Evolutionary conservation across 1,140 invertebrate species (phyloP), one percentile per base, ranked within the genome.

Genomic region (Bombus terrestris): DNA sequence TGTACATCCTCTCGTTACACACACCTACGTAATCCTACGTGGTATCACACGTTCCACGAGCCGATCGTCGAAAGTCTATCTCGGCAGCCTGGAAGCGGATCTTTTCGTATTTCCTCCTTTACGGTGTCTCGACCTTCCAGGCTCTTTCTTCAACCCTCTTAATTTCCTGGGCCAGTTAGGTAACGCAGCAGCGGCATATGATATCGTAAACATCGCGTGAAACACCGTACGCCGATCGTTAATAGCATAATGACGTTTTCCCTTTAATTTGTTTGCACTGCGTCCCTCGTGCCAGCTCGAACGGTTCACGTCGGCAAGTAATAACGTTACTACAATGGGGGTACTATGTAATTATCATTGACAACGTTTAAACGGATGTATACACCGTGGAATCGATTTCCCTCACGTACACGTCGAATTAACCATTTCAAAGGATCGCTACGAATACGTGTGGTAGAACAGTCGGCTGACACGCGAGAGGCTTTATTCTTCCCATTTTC

Each of bases 91-190:
- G 72, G 64, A 69, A 87, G 43, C 88, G 57, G 73, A 81, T 78
- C 85, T 66, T 90, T 74, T 81, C 69, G 64, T 64, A 37, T 81
- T 80, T 85, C 71, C 87, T 62, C 79, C 85, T 89, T 89, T 89
- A 90, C 88, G 89, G 89, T 87, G 88, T 71, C 78, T 75, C 84
- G 81, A 89, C 77, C 85, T 78, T 78, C 64, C 78, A 72, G 43
- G 35, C 32, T 53, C 18, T 53, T 64, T 66, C 78, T 80, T 83
- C 72, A 71, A 80, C 66, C 80, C 81, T 79, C 32, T 75, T 81
- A 80, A 86, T 86, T 82, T 73, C 76, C 76, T 73, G 79, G 28
- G 57, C 87, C 86, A 85, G 85, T 91, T 91, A 90, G 81, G 82
- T 78, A 82, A 87, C 66, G 74, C 68, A 41, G 64, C 43, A 69